Evolutionary conservation across 2,797 vertebrate genomes (phyloP).

Genomic region (Scolopax bukidnonensis): DNA sequence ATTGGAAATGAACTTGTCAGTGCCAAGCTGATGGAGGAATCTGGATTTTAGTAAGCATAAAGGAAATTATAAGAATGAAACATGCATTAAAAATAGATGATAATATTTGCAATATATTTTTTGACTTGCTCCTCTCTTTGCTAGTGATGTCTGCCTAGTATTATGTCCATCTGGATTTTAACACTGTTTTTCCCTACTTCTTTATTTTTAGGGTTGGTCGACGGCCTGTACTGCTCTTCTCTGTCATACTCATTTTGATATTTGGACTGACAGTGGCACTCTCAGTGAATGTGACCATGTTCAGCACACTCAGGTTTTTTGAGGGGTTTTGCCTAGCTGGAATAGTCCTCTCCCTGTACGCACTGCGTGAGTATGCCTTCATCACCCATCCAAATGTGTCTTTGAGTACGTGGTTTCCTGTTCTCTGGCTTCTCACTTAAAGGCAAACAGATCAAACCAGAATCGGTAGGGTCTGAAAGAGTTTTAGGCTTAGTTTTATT

Average conservation of each 20-base stretch:
- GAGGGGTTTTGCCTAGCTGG: slow-evolving; percentile 98
- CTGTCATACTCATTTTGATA: slow-evolving; percentile 91
- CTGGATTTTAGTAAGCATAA: not conserved
- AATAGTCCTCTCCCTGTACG: slow-evolving; percentile 91
- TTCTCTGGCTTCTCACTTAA: not conserved
- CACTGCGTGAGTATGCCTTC: slow-evolving; percentile 88
- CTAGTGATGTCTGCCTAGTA: not conserved
- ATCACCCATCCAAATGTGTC: not conserved
- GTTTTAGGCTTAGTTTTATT: not conserved
- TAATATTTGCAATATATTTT: not conserved
- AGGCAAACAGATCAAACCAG: not conserved
- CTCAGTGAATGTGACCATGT: slow-evolving; percentile 94
- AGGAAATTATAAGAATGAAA: not conserved
- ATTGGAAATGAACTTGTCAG: not conserved
- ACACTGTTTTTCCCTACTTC: not conserved
- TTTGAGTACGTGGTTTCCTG: rapidly evolving
- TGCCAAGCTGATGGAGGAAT: not conserved
- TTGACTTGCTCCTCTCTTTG: not conserved
- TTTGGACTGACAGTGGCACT: slow-evolving; percentile 95
- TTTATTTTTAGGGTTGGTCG: slow-evolving; percentile 87
- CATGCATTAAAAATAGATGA: not conserved
- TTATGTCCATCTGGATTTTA: not conserved
- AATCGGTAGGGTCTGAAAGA: not conserved
- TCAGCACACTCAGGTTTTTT: slow-evolving; percentile 98
- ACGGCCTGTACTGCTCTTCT: slow-evolving; percentile 90